Evolutionary conservation across 2,888 invertebrate species (phyloP).

Genomic region (Drosophila nigritarsus): DNA sequence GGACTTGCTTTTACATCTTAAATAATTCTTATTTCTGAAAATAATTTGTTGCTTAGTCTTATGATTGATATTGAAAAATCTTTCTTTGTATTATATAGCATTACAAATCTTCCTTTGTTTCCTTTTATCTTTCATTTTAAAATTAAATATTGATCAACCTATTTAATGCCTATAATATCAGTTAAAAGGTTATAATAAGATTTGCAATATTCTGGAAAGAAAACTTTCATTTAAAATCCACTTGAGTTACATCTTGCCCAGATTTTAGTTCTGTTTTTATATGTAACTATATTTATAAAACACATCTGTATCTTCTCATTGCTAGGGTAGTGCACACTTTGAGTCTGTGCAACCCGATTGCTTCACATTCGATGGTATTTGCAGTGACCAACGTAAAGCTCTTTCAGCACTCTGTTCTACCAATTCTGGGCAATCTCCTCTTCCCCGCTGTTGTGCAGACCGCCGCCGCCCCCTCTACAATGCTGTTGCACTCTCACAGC

Average conservation of each 20-base stretch:
- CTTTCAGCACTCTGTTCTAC: slow-evolving; percentile 45
- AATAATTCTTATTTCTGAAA: not conserved
- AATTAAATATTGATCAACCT: not conserved
- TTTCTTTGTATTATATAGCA: not conserved
- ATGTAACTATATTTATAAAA: not conserved
- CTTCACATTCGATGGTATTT: slow-evolving; percentile 20
- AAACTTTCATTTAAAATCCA: not conserved
- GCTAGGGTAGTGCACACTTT: slow-evolving; percentile 12
- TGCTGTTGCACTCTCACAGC: slow-evolving; percentile 58
- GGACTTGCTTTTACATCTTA: not conserved
- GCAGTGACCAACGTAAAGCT: slow-evolving; percentile 53
- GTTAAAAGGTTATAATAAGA: not conserved
- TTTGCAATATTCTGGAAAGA: not conserved
- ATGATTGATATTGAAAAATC: not conserved
- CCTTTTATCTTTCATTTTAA: not conserved
- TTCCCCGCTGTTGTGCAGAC: slow-evolving; percentile 13
- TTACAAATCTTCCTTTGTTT: not conserved
- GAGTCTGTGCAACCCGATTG: slow-evolving; percentile 31
- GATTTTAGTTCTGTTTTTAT: not conserved
- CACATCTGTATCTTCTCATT: not conserved
- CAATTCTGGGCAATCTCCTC: slow-evolving; percentile 2
- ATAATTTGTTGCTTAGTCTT: not conserved
- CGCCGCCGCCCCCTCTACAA: slow-evolving; percentile 32
- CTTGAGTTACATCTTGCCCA: not conserved
- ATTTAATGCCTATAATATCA: not conserved